phyloP scores from a whole-genome alignment of 2,797 vertebrate genomes.

The Cheirogaleus major region DNA sequence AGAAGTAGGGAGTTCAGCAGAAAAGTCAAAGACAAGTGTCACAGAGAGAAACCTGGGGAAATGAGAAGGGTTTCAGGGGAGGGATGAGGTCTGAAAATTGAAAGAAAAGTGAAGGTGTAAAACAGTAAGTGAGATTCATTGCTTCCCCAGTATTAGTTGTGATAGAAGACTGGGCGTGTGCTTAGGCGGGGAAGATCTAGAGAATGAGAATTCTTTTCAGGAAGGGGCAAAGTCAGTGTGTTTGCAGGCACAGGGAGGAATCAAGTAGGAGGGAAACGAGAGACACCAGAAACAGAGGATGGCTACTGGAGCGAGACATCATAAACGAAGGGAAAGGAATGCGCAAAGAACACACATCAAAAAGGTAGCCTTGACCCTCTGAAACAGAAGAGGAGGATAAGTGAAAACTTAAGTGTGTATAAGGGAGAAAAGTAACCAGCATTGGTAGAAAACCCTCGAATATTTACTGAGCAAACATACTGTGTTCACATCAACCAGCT shows the following conservation, averaged over 20 bases:
- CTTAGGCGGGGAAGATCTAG: background rate
- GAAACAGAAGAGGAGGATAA: background rate
- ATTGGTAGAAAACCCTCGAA: background rate
- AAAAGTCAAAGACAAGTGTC: background rate
- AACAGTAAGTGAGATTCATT: background rate
- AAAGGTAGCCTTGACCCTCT: background rate
- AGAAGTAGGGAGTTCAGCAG: background rate
- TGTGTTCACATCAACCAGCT: rapidly evolving
- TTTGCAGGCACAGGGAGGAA: background rate
- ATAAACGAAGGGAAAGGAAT: rapidly evolving
- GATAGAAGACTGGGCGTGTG: background rate
- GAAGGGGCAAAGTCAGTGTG: background rate
- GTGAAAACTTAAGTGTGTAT: background rate
- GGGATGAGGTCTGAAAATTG: background rate
- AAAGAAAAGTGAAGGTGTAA: background rate
- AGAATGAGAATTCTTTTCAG: background rate
- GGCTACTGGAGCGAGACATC: background rate
- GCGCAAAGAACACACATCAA: background rate
- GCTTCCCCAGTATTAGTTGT: background rate
- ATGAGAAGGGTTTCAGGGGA: background rate
- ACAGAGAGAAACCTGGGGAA: background rate
- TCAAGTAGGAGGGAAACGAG: background rate
- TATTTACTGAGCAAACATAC: background rate
- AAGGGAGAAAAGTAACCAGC: background rate
- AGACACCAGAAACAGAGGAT: background rate